A percentile compares a stretch with the other conserved stretches of the same genome.
phyloP scores from a whole-genome alignment of 2,113 vertebrate genomes.

The Apteryx owenii region DNA sequence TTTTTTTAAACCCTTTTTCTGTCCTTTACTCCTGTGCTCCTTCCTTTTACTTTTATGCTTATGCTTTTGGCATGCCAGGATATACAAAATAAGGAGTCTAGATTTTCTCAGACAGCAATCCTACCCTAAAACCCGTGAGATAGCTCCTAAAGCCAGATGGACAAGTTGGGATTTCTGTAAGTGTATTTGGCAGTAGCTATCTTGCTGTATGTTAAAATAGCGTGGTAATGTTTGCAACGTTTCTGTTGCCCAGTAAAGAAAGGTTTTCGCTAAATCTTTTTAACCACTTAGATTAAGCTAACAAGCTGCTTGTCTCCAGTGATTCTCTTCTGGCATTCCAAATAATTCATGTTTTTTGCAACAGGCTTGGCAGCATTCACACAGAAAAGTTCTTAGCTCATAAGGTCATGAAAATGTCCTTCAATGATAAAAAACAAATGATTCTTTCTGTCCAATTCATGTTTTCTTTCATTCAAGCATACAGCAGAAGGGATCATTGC shows the following conservation, averaged over 20 bases:
- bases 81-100: not conserved
- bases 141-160: not conserved
- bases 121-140: not conserved
- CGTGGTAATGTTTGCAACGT: not conserved
- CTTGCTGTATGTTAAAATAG: not conserved
- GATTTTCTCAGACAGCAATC: slow-evolving; percentile 1
- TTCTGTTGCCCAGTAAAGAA: not conserved
- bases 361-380: slow-evolving; percentile 66
- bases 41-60: slow-evolving; percentile 10
- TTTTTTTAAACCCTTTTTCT: not conserved
- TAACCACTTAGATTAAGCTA: slow-evolving; percentile 35
- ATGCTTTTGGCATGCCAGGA: slow-evolving; percentile 1
- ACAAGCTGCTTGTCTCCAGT: not conserved
- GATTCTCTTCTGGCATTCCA: slow-evolving; percentile 63
- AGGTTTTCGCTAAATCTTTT: not conserved
- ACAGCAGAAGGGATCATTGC: slow-evolving; percentile 4
- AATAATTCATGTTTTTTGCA: slow-evolving; percentile 72
- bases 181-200: not conserved
- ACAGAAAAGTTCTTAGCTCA: slow-evolving; percentile 70
- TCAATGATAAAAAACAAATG: slow-evolving; percentile 73
- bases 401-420: slow-evolving; percentile 77
- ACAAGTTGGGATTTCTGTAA: not conserved
- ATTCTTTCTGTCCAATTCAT: slow-evolving; percentile 72
- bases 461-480: slow-evolving; percentile 48
- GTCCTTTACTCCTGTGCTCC: not conserved